Percentiles rank a stretch among this genome's conserved stretches.
phyloP scores from a whole-genome alignment of 2,113 vertebrate species.

The Phainopepla nitens region DNA sequence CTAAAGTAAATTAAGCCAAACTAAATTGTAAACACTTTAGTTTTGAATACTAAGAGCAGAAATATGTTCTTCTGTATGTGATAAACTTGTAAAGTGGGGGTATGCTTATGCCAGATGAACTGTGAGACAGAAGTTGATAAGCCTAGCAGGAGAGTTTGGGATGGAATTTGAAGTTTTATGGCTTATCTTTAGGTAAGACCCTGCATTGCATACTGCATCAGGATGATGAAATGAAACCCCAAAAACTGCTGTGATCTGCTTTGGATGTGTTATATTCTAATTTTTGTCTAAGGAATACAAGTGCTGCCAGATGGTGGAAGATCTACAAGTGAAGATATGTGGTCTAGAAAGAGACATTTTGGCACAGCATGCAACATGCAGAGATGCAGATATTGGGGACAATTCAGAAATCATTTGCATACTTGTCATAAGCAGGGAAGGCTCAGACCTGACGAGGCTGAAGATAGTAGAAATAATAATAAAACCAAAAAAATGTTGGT shows the following conservation, averaged over 20 bases:
- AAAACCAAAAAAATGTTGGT: not conserved
- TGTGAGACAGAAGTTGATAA: not conserved
- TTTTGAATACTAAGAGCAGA: not conserved
- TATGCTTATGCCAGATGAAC: not conserved
- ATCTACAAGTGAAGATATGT: not conserved
- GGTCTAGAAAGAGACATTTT: not conserved
- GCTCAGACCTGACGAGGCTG: not conserved
- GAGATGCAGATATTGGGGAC: not conserved
- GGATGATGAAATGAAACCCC: not conserved
- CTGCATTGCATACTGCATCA: not conserved
- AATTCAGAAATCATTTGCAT: not conserved
- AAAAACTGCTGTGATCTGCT: not conserved
- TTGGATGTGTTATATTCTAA: not conserved
- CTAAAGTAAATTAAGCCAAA: slow-evolving; percentile 46
- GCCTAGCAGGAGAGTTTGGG: not conserved
- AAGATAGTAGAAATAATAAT: not conserved
- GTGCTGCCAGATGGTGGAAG: not conserved
- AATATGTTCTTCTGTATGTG: not conserved
- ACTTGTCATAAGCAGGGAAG: not conserved
- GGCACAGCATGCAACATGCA: not conserved
- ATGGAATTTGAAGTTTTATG: not conserved
- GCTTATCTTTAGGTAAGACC: not conserved
- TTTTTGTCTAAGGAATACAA: not conserved
- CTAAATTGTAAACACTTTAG: slow-evolving; percentile 20
- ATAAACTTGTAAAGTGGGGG: not conserved